Evolutionary conservation across 92 coral and sea anemone genomes (phyloP), one percentile per base, ranked within the genome.

Genomic region (Paramuricea clavata): DNA sequence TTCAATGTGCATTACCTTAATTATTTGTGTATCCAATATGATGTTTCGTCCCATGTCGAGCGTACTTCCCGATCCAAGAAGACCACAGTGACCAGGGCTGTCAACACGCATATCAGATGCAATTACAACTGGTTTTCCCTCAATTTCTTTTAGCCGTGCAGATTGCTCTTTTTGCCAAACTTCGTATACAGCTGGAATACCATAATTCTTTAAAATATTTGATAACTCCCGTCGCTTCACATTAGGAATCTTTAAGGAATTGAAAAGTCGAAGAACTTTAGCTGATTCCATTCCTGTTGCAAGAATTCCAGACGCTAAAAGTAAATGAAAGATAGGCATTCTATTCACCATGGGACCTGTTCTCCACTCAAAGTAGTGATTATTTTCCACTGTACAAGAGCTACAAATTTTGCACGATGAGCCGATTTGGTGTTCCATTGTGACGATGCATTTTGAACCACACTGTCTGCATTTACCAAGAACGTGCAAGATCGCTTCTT

Each of bases 31-130:
- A 65, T 84, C 88, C 44, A 84, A 83, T 72, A 84, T 59, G 19
- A 83, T 59, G 32, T 84, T 84, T 44, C 60, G 74, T 57, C 49
- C 82, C 25, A 84, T 82, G 70, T 84, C 88, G 35, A 84, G 22
- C 35, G 88, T 74, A 27, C 80, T 74, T 26, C 80, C 80, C 5
- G 80, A 74, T 5, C 80, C 80, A 73, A 86, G 12, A 2, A 86
- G 85, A 41, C 90, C 90, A 36, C 62, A 34, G 54, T 86, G 90
- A 61, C 90, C 86, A 35, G 90, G 90, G 47, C 90, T 86, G 77
- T 86, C 79, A 82, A 86, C 90, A 62, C 90, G 75, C 90, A 86
- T 78, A 52, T 78, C 86, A 21, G 86, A 86, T 49, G 90, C 90
- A 76, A 86, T 68, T 30, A 35, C 62, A 39, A 86, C 41, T 30